Conservation (phyloP, 2,888 invertebrate species). For the Ramazzottius varieornatus region DNA sequence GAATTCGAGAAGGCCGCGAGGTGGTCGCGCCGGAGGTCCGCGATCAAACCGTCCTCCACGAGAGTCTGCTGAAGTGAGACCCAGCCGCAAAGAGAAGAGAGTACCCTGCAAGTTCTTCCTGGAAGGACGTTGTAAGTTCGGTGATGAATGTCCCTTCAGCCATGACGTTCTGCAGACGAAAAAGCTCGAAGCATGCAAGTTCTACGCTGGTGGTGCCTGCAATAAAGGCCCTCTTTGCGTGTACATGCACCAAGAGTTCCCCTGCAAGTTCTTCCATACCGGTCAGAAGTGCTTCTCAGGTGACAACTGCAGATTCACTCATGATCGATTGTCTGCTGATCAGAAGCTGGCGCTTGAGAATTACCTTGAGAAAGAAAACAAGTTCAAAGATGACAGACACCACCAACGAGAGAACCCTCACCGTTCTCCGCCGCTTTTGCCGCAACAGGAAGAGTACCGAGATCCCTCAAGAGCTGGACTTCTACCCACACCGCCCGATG, state of each 20-base stretch:
- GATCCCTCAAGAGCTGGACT: no score
- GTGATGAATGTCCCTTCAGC: constrained; percentile 57
- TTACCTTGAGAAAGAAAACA: constrained; percentile 25
- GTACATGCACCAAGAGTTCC: constrained; percentile 86
- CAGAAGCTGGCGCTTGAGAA: constrained; percentile 29
- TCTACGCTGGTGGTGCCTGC: constrained; percentile 80
- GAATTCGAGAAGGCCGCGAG: no score
- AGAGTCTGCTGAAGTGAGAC: no score
- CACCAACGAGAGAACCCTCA: no score
- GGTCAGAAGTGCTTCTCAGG: constrained; percentile 45
- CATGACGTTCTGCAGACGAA: constrained; percentile 54
- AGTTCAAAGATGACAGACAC: no score
- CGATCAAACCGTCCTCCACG: no score
- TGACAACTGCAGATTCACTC: constrained; percentile 82
- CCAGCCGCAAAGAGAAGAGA: neutral
- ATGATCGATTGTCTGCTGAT: constrained; percentile 57
- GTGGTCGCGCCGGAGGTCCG: no score
- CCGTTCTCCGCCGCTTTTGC: no score
- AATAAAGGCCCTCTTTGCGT: constrained; percentile 78
- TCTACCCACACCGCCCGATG: no score
- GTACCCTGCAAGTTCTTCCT: constrained; percentile 44
- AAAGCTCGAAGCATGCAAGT: constrained; percentile 81
- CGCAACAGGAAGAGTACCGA: no score
- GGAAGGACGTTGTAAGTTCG: constrained; percentile 54
- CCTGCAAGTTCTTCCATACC: constrained; percentile 85